Evolutionary conservation across 2,888 invertebrate genomes (phyloP).

Genomic region (Crioceris asparagi): DNA sequence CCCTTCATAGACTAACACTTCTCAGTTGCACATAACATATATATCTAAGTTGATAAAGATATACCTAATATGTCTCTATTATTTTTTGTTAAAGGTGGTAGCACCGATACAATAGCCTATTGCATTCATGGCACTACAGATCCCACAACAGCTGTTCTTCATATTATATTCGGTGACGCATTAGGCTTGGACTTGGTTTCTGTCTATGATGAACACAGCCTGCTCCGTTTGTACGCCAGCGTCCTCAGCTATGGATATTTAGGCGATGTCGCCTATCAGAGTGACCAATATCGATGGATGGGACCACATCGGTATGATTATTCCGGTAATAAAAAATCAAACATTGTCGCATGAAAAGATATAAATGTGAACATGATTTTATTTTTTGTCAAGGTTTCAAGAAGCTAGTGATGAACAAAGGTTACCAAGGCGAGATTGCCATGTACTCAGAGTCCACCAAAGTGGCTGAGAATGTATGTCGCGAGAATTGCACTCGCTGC

Average conservation of each 20-base stretch:
- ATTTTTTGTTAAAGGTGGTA: slow-evolving; percentile 46
- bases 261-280: slow-evolving; percentile 70
- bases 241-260: slow-evolving; percentile 77
- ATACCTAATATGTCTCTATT: no score
- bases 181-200: slow-evolving; percentile 67
- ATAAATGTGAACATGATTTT: background rate
- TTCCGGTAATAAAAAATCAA: slow-evolving; percentile 43
- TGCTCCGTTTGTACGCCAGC: slow-evolving; percentile 60
- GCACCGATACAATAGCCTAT: slow-evolving; percentile 69
- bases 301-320: slow-evolving; percentile 75
- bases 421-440: slow-evolving; percentile 53
- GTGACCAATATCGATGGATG: slow-evolving; percentile 76
- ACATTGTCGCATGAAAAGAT: slow-evolving; percentile 1
- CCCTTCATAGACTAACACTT: no score
- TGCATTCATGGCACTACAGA: slow-evolving; percentile 72
- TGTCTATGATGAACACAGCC: slow-evolving; percentile 50
- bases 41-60: no score
- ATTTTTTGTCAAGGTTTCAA: slow-evolving; percentile 48
- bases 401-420: slow-evolving; percentile 50
- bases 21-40: no score
- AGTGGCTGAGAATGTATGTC: slow-evolving; percentile 39
- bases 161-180: slow-evolving; percentile 67
- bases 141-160: slow-evolving; percentile 67
- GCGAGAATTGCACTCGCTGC: slow-evolving; percentile 42
- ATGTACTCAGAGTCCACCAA: slow-evolving; percentile 40